These are phyloP conservation scores for Sericinus montela DNA, from an alignment of 2,888 invertebrate species.

Conservation along the genomic window DNA sequence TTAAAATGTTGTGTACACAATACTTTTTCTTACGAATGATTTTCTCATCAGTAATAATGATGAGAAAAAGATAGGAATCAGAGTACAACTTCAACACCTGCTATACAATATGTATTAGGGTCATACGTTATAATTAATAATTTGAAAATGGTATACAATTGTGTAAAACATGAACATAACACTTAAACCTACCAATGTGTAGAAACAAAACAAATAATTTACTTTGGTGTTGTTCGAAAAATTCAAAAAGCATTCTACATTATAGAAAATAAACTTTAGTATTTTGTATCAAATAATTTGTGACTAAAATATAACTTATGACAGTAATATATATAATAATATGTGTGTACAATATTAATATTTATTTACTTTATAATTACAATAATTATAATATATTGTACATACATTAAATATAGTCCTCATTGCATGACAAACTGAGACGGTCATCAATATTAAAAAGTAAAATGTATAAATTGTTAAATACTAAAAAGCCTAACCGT, in stretches of 20 bases:
- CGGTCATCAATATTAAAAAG: constrained; percentile 12
- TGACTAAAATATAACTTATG: constrained; percentile 8
- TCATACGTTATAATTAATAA: too few species aligned
- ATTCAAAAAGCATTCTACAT: constrained; percentile 1
- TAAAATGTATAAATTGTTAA: constrained; percentile 1
- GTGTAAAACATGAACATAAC: constrained; percentile 19
- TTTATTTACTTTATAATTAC: too few species aligned
- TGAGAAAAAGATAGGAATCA: too few species aligned
- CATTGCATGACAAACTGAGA: constrained; percentile 8
- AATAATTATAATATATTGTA: constrained; percentile 5
- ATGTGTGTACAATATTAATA: too few species aligned
- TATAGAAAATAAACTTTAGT: neutral
- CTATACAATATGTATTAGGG: too few species aligned
- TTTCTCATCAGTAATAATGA: too few species aligned
- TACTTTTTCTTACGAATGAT: too few species aligned
- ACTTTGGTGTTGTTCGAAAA: constrained; percentile 36
- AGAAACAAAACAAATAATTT: constrained; percentile 32
- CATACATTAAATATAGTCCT: neutral
- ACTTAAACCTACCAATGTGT: constrained; percentile 28
- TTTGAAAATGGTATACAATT: constrained; percentile 10
- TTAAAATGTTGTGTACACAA: too few species aligned
- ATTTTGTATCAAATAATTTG: neutral
- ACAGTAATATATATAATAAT: neutral
- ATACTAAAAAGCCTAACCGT: constrained; percentile 5
- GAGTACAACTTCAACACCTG: too few species aligned